Evolutionary conservation across 2,797 vertebrate genomes (phyloP).

Genomic region (Mallotus villosus): DNA sequence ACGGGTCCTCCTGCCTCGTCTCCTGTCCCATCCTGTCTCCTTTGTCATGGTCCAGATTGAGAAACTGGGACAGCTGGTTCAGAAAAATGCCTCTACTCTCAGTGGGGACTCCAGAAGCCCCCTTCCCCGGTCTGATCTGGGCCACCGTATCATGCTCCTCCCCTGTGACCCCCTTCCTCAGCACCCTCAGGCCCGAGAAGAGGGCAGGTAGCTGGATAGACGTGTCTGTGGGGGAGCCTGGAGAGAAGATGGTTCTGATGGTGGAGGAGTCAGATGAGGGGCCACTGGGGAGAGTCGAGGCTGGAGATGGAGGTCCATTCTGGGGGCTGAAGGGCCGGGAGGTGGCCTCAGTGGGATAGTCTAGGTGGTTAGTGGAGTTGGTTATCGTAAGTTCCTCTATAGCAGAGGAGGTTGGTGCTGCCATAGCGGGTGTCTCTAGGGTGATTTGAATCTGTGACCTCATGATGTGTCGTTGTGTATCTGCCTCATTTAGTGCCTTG

Average conservation of each 20-base stretch:
- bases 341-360: background rate
- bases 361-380: background rate
- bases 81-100: constrained; percentile 78
- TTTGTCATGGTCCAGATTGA: constrained; percentile 76
- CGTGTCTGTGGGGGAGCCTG: constrained; percentile 70
- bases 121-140: constrained; percentile 72
- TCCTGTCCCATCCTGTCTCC: background rate
- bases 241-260: constrained; percentile 61
- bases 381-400: background rate
- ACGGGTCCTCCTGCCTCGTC: background rate
- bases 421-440: background rate
- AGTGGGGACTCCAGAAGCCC: constrained; percentile 49
- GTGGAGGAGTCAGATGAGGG: constrained; percentile 37
- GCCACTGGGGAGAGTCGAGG: background rate
- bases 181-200: constrained; percentile 84
- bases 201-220: constrained; percentile 81
- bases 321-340: background rate
- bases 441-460: background rate
- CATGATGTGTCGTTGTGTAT: background rate
- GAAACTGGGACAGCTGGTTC: constrained; percentile 86
- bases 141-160: constrained; percentile 74
- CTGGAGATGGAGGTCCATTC: constrained; percentile 17
- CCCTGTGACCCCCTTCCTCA: constrained; percentile 76
- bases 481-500: no score
- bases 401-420: background rate